These are phyloP conservation scores for Lacerta viridis DNA, from an alignment of 2,797 vertebrate genomes.

Conservation along the genomic window DNA sequence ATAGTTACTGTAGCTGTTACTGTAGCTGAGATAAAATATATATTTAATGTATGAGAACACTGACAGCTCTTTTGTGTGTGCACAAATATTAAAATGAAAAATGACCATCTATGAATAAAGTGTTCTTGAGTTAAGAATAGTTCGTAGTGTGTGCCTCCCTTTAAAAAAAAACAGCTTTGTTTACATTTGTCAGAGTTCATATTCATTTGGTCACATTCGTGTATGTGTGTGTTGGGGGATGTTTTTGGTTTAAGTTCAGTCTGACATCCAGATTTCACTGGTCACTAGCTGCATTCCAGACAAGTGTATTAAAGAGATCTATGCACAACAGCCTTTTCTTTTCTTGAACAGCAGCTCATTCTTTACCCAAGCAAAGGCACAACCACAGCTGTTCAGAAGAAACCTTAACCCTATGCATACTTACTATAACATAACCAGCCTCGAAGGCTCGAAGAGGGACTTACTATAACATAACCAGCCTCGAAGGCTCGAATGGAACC, in stretches of 20 bases:
- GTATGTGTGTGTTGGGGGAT: not conserved
- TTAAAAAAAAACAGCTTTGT: slow-evolving; percentile 21
- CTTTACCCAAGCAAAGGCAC: not conserved
- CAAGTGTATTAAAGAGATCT: not conserved
- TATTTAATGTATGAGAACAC: slow-evolving; percentile 36
- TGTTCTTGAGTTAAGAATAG: slow-evolving; percentile 21
- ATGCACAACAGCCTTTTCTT: not conserved
- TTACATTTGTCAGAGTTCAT: slow-evolving; percentile 17
- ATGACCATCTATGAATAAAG: not conserved
- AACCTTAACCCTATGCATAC: not conserved
- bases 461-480: not conserved
- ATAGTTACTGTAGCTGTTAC: not conserved
- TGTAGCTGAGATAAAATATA: slow-evolving; percentile 5
- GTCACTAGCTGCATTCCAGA: not conserved
- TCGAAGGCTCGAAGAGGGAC: too few species aligned
- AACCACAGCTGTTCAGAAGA: not conserved
- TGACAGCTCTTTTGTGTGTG: not conserved
- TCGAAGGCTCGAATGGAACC: not conserved
- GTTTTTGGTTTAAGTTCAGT: not conserved
- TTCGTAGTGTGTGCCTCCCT: rapidly evolving
- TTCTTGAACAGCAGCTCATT: not conserved
- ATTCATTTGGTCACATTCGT: not conserved
- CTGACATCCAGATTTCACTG: not conserved
- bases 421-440: not conserved
- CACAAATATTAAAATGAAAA: not conserved